Conservation (phyloP, 2,797 vertebrate species). For the Pangasius macronema region DNA sequence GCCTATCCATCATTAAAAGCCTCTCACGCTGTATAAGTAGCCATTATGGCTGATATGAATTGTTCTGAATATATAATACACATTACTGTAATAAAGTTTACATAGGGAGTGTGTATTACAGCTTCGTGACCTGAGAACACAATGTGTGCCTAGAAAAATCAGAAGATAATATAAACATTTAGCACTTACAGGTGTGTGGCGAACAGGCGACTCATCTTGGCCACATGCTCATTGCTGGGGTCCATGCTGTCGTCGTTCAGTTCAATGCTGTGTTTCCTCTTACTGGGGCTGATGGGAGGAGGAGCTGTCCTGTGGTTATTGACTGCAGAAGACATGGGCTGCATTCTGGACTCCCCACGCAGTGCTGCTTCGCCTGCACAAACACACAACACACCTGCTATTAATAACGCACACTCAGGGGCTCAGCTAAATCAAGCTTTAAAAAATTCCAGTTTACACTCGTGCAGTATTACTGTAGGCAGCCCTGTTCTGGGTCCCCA, state of each 20-base stretch:
- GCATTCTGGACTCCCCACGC: conserved; percentile 91
- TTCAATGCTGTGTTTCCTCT: conserved; percentile 91
- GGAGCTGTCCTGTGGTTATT: conserved; percentile 91
- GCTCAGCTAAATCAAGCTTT: not conserved
- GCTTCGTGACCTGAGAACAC: not conserved
- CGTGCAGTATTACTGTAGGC: not conserved
- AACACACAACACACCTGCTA: conserved; percentile 14
- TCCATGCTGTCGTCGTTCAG: conserved; percentile 88
- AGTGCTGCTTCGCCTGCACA: conserved; percentile 90
- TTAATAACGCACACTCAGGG: not conserved
- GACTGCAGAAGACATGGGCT: conserved; percentile 84
- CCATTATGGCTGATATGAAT: not conserved
- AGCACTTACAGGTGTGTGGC: conserved; percentile 88
- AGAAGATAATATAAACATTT: not conserved
- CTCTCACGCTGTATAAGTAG: not conserved
- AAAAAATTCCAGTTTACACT: not conserved
- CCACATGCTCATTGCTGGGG: conserved; percentile 88
- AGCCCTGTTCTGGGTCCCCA: not conserved
- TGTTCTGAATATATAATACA: not conserved
- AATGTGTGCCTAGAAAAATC: not conserved
- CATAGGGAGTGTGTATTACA: not conserved
- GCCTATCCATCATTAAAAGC: not conserved
- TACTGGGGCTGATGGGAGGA: conserved; percentile 95
- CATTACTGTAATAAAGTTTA: not conserved
- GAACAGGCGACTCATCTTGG: conserved; percentile 96